A percentile compares a stretch with the other conserved stretches of the same genome.
phyloP scores from a whole-genome alignment of 92 coral and sea anemone genomes.

The Epizoanthus fatuus region DNA sequence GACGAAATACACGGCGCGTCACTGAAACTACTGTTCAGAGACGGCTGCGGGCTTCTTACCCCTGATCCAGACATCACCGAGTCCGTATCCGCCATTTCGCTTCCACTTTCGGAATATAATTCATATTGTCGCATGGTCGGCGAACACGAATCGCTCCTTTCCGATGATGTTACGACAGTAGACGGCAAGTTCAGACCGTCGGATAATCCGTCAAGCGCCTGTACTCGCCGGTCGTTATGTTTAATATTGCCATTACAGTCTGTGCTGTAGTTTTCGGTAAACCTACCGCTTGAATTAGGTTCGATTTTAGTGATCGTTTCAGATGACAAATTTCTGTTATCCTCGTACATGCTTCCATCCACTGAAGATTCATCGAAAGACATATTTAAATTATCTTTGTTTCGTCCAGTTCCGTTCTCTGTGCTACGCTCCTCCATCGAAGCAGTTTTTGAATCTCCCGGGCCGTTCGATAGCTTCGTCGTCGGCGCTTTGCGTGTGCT shows the following conservation, averaged over 20 bases:
- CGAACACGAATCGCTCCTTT: constrained; percentile 20
- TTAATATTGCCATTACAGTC: constrained; percentile 19
- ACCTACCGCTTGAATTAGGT: neutral
- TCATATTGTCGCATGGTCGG: constrained; percentile 9
- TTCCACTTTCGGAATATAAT: constrained; percentile 37
- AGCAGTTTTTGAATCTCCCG: neutral
- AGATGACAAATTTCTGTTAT: neutral
- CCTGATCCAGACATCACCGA: constrained; percentile 39
- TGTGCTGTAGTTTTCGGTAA: neutral
- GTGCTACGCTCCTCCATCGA: neutral
- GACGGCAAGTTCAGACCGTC: neutral
- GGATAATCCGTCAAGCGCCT: neutral
- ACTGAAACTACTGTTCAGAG: constrained; percentile 66
- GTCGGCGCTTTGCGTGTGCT: neutral
- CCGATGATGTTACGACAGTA: neutral
- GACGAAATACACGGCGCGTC: constrained; percentile 59
- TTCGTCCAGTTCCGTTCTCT: neutral
- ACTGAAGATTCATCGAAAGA: neutral
- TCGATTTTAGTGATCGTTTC: neutral
- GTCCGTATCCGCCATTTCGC: constrained; percentile 73
- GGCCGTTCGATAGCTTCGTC: constrained; percentile 5
- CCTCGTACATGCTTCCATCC: neutral
- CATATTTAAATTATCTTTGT: neutral
- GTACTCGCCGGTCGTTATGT: neutral
- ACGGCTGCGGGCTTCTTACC: constrained; percentile 71